Base-by-base conservation (phyloP, 1,140 invertebrate species). In the Aphaenogaster ashmeadi region DNA sequence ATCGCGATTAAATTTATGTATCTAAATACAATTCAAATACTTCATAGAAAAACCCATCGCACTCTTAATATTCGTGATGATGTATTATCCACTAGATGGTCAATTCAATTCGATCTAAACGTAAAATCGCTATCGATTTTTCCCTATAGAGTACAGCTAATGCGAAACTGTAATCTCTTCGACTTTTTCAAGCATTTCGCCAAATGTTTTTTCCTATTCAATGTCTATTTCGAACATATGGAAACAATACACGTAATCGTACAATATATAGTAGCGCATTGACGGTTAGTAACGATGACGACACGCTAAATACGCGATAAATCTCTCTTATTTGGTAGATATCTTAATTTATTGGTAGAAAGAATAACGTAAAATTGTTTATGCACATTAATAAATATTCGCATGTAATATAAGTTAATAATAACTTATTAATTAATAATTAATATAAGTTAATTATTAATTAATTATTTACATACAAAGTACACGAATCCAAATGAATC, bases 171-270 rank as follows among this genome's bases (percentile, higher is more conserved):
- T 72, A 71, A 89, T 60, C 13, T 9, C 54, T 50, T 75, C n/a
- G 36, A 54, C 36, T 56, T 89, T 88, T 79, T 86, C 64, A 62
- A 85, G 27, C 54, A 54, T 44, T 88, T 71, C 15, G 60, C 36
- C 87, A 77, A 89, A 88, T 89, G 47, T 52, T 66, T 52, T 89
- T 89, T 88, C 69, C 52, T 89, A 89, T 54, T 69, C 44, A 72
- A 50, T 86, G 56, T 86, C 50, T 77, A 79, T 58, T 86, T 80
- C 58, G 66, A 67, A 41, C 38, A 36, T 72, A 38, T 27, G 38
- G 5, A 41, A 71, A 27, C 52, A 64, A 54, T 67, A 81, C 38
- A 83, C 18, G 8, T 58, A 58, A 54, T 56, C 13, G 7, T 83
- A 47, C 11, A 41, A 72, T 72, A 72, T 36, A 64, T 44, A 8